These are phyloP conservation scores for Elachura formosa DNA, from an alignment of 2,113 vertebrate genomes.

Conservation along the genomic window DNA sequence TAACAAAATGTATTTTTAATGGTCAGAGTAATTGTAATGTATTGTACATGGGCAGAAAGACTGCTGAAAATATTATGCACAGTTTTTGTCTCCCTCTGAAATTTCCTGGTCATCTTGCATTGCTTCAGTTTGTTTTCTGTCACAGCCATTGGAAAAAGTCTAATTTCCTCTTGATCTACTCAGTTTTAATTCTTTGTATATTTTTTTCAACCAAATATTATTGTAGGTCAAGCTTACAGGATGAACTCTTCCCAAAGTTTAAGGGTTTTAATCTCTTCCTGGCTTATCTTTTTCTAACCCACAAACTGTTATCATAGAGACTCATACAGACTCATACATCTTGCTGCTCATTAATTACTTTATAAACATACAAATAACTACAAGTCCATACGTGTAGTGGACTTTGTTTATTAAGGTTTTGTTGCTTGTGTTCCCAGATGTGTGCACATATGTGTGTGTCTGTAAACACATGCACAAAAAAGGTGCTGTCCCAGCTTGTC, in stretches of 20 bases:
- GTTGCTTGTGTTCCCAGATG: background rate
- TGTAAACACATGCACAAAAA: background rate
- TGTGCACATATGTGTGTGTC: background rate
- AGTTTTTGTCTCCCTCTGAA: background rate
- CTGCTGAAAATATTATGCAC: background rate
- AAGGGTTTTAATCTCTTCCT: background rate
- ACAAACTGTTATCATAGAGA: background rate
- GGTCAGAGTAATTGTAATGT: background rate
- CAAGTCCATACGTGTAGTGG: background rate
- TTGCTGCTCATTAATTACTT: background rate
- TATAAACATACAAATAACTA: background rate
- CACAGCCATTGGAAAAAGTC: background rate
- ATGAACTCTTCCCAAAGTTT: background rate
- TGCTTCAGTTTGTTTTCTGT: background rate
- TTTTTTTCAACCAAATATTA: background rate
- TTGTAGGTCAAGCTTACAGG: background rate
- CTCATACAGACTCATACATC: background rate
- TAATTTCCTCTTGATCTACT: background rate
- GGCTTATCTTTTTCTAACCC: background rate
- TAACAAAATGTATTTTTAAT: background rate
- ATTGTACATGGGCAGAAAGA: background rate
- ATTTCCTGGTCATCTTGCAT: background rate
- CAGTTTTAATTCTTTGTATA: background rate
- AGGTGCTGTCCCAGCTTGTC: background rate
- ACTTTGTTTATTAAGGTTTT: background rate